phyloP scores from a whole-genome alignment of 2,888 invertebrate species.

The Adelognathus sp. region DNA sequence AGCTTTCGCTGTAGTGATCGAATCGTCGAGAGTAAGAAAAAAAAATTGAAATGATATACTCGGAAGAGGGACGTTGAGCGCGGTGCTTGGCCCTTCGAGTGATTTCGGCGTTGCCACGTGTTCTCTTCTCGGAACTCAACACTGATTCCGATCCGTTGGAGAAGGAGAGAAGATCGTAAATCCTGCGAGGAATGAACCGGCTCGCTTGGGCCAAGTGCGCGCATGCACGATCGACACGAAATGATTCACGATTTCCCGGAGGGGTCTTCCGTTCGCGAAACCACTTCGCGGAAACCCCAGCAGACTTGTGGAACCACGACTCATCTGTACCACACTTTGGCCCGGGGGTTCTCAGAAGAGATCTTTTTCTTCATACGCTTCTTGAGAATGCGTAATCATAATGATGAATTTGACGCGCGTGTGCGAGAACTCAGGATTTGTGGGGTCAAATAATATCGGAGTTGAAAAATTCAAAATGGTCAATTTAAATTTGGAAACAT shows the following conservation, averaged over 20 bases:
- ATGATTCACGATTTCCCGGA: conserved; percentile 60
- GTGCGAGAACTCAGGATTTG: not conserved
- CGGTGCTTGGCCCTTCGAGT: conserved; percentile 10
- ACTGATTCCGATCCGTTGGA: conserved; percentile 46
- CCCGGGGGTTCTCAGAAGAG: not conserved
- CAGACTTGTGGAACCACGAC: conserved; percentile 2
- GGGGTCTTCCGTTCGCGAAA: conserved; percentile 49
- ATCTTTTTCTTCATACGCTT: not conserved
- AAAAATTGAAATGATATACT: not conserved
- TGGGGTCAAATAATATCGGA: no score
- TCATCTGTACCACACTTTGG: not conserved
- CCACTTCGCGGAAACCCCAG: conserved; percentile 49
- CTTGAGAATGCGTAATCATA: not conserved
- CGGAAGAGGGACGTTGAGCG: conserved; percentile 22
- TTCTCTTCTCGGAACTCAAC: conserved; percentile 51
- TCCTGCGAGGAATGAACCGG: not conserved
- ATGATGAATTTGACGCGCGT: not conserved
- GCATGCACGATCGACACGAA: conserved; percentile 42
- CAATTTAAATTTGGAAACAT: no score
- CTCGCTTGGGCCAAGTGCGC: conserved; percentile 26
- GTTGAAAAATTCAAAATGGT: no score
- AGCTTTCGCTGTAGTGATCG: not conserved
- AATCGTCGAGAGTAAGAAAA: not conserved
- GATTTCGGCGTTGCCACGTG: conserved; percentile 27
- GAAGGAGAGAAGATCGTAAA: conserved; percentile 35